Percentiles rank a stretch among this genome's conserved stretches.
phyloP scores from a whole-genome alignment of 2,797 vertebrate species.

The Petrocephalus sullivani region DNA sequence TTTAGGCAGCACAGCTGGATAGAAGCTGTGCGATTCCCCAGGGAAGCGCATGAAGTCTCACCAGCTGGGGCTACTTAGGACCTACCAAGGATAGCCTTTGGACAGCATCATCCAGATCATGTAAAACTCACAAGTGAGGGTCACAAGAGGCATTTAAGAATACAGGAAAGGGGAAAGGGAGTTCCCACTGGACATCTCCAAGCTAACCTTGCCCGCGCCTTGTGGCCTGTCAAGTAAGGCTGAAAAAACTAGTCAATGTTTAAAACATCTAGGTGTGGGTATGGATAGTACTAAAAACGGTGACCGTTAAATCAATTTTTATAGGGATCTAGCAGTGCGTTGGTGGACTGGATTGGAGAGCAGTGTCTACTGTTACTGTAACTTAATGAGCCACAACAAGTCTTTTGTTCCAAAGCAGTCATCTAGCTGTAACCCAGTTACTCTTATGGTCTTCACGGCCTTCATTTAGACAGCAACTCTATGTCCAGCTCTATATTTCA shows the following conservation, averaged over 20 bases:
- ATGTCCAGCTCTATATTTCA: background rate
- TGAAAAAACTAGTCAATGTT: background rate
- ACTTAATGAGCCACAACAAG: conserved; percentile 4
- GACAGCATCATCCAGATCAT: background rate
- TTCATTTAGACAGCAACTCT: background rate
- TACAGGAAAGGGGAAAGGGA: background rate
- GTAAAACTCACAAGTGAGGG: background rate
- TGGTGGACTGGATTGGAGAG: background rate
- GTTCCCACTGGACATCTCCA: background rate
- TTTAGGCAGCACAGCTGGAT: background rate
- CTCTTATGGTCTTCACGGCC: background rate
- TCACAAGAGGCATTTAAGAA: background rate
- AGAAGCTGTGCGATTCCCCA: background rate
- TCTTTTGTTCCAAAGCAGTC: background rate
- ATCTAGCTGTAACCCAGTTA: background rate
- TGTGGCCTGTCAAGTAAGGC: background rate
- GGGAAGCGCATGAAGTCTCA: background rate
- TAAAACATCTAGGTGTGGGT: background rate
- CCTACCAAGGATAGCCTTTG: background rate
- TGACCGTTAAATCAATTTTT: background rate
- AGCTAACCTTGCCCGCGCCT: background rate
- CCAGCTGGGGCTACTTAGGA: background rate
- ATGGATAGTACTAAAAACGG: background rate
- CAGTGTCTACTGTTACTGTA: conserved; percentile 7
- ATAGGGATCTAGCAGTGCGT: background rate